phyloP scores from a whole-genome alignment of 2,797 vertebrate species.

The Denticeps clupeoides region DNA sequence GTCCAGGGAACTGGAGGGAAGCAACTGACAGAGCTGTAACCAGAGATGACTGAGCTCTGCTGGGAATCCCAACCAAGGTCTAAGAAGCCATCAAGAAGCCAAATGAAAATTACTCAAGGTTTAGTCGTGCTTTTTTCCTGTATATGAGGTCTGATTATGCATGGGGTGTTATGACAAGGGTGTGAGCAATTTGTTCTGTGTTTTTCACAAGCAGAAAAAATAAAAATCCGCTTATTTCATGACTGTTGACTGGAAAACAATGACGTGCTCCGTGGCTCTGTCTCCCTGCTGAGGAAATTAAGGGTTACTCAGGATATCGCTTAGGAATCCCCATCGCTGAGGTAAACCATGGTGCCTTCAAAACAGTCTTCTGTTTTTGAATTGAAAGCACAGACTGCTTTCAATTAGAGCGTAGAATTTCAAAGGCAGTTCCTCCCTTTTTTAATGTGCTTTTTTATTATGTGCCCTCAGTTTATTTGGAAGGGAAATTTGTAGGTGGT shows the following conservation, averaged over 20 bases:
- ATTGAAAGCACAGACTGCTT: conserved; percentile 54
- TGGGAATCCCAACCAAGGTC: conserved; percentile 41
- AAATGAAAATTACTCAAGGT: conserved; percentile 62
- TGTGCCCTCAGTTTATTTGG: conserved; percentile 54
- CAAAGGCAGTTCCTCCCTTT: conserved; percentile 58
- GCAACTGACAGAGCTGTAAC: conserved; percentile 53
- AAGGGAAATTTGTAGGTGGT: conserved; percentile 60
- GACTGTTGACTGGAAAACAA: conserved; percentile 49
- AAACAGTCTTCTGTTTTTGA: conserved; percentile 43
- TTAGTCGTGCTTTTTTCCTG: too few species aligned
- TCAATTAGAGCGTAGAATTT: conserved; percentile 62
- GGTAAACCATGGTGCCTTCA: conserved; percentile 54
- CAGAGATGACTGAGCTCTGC: conserved; percentile 54
- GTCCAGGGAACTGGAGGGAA: conserved; percentile 48
- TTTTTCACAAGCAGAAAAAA: conserved; percentile 40
- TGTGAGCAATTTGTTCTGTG: conserved; percentile 51
- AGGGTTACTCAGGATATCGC: conserved; percentile 51
- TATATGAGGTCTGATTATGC: too few species aligned
- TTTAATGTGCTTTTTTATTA: conserved; percentile 55
- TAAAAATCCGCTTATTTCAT: conserved; percentile 2
- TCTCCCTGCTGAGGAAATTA: conserved; percentile 50
- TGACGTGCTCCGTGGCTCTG: conserved; percentile 45
- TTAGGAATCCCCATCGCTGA: conserved; percentile 58
- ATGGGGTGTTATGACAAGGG: conserved; percentile 42
- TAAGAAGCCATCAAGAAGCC: conserved; percentile 52